These are phyloP conservation scores for Drosophila lini DNA, from an alignment of 1,140 invertebrate species.

Conservation along the genomic window DNA sequence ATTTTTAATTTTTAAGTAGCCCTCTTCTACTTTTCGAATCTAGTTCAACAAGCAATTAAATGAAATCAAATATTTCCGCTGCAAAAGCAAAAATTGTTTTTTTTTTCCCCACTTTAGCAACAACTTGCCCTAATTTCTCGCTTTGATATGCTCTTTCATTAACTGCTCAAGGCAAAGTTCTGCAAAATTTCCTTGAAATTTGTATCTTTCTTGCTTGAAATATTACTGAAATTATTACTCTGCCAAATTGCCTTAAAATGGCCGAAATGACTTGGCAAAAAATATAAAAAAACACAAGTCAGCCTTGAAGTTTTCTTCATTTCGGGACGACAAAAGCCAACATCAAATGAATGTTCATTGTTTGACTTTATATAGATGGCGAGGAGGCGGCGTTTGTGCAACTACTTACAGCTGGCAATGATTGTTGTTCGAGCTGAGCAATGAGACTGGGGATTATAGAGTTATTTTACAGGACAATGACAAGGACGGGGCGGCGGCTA, in stretches of 20 bases:
- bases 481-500: constrained; percentile 9
- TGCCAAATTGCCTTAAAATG: constrained; percentile 32
- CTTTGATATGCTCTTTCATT: constrained; percentile 24
- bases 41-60: constrained; percentile 10
- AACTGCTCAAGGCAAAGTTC: constrained; percentile 20
- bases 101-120: not conserved
- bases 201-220: constrained; percentile 10
- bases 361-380: constrained; percentile 36
- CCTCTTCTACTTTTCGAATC: not conserved
- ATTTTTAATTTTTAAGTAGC: not conserved
- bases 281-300: not conserved
- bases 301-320: constrained; percentile 8
- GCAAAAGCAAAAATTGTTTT: not conserved
- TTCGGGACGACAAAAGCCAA: constrained; percentile 27
- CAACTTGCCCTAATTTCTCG: constrained; percentile 20
- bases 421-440: constrained; percentile 55
- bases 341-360: constrained; percentile 52
- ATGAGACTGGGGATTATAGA: constrained; percentile 52
- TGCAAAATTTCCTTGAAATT: constrained; percentile 11
- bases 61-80: not conserved
- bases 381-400: constrained; percentile 35
- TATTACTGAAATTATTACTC: constrained; percentile 30
- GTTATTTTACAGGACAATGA: constrained; percentile 62
- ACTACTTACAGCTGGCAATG: constrained; percentile 57
- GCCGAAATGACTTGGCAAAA: constrained; percentile 7